These are phyloP conservation scores for Galerucella nymphaeae DNA, from an alignment of 2,888 invertebrate species.

Conservation along the genomic window DNA sequence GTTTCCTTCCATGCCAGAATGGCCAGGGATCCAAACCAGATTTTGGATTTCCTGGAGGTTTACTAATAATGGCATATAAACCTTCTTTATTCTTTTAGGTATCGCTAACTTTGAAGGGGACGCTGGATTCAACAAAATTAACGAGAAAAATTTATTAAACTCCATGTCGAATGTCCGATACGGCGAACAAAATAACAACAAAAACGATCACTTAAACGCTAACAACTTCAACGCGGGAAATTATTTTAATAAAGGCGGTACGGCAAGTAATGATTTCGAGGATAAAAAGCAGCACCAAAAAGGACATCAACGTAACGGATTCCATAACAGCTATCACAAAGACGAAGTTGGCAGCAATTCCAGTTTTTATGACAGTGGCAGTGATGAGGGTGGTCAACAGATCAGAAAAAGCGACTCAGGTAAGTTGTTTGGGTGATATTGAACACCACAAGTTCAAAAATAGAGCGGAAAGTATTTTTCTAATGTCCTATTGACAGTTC, in stretches of 20 bases:
- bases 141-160: conserved; percentile 55
- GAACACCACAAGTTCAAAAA: too few species aligned
- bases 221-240: conserved; percentile 57
- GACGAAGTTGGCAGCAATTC: conserved; percentile 77
- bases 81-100: conserved; percentile 39
- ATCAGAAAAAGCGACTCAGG: conserved; percentile 58
- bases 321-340: conserved; percentile 76
- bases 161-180: conserved; percentile 58
- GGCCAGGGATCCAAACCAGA: too few species aligned
- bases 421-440: conserved; percentile 36
- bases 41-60: too few species aligned
- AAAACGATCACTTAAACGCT: conserved; percentile 56
- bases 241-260: conserved; percentile 57
- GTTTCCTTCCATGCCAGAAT: too few species aligned
- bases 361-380: conserved; percentile 75
- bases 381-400: conserved; percentile 64
- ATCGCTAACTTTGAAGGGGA: conserved; percentile 57
- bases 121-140: conserved; percentile 59
- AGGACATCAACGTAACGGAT: conserved; percentile 77
- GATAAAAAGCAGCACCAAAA: conserved; percentile 70
- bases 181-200: conserved; percentile 53
- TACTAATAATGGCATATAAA: background rate
- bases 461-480: too few species aligned
- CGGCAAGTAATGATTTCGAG: conserved; percentile 52
- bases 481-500: too few species aligned